These are phyloP conservation scores for Stratiomys singularior DNA, from an alignment of 2,888 invertebrate species.

Conservation along the genomic window DNA sequence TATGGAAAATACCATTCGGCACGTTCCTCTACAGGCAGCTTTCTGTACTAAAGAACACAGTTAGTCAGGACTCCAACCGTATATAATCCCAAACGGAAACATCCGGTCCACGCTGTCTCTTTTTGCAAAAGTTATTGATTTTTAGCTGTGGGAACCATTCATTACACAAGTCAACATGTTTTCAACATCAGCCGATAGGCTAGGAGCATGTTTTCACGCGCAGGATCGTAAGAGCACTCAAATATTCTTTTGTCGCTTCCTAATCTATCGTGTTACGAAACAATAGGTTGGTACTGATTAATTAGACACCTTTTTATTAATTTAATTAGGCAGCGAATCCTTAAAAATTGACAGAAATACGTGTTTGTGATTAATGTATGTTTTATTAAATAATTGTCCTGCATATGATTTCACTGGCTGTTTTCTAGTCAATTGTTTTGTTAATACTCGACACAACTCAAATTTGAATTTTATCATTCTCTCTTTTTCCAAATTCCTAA, in stretches of 20 bases:
- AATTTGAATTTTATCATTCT: background rate
- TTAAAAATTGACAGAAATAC: too few species aligned
- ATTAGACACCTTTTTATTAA: too few species aligned
- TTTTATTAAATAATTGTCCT: too few species aligned
- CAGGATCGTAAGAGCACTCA: background rate
- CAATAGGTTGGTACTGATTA: too few species aligned
- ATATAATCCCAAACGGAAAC: background rate
- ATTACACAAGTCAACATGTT: background rate
- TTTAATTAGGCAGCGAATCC: too few species aligned
- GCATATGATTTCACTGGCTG: too few species aligned
- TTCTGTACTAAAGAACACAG: background rate
- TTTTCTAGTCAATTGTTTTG: too few species aligned
- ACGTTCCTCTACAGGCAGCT: constrained; percentile 17
- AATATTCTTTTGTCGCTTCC: background rate
- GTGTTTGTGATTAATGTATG: too few species aligned
- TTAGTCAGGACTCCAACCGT: constrained; percentile 36
- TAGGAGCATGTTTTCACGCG: too few species aligned
- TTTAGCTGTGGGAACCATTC: background rate
- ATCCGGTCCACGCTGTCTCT: background rate
- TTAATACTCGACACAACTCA: too few species aligned
- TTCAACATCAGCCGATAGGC: background rate
- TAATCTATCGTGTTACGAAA: background rate
- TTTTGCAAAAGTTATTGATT: constrained; percentile 12
- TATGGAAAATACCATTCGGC: too few species aligned
- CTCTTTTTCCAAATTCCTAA: too few species aligned